Conservation (phyloP, 2,888 invertebrate species). For the Neoitamus cyanurus region DNA sequence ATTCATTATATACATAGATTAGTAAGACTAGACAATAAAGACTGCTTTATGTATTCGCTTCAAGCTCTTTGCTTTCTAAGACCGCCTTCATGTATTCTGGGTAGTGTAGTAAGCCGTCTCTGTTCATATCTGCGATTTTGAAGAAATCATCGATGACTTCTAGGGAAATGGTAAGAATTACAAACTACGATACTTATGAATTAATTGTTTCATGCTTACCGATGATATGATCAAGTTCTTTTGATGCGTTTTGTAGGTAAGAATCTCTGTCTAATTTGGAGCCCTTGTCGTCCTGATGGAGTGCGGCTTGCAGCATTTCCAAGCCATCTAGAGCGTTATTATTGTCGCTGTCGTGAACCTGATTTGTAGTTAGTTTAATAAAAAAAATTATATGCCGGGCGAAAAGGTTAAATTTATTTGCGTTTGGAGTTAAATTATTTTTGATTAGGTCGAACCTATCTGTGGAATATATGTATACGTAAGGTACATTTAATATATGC, state of each 20-base stretch:
- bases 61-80: conserved; percentile 48
- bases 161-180: conserved; percentile 66
- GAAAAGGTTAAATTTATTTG: too few species aligned
- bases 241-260: conserved; percentile 60
- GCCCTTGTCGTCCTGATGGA: conserved; percentile 69
- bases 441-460: too few species aligned
- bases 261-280: conserved; percentile 54
- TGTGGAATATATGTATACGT: too few species aligned
- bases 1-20: conserved; percentile 2
- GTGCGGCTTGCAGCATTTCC: conserved; percentile 78
- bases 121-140: conserved; percentile 83
- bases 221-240: conserved; percentile 63
- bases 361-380: background rate
- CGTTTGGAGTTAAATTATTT: too few species aligned
- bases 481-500: too few species aligned
- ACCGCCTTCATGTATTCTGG: conserved; percentile 75
- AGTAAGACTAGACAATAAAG: background rate
- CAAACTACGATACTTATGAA: background rate
- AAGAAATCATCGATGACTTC: conserved; percentile 88
- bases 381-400: background rate
- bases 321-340: conserved; percentile 90
- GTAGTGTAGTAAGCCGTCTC: conserved; percentile 88
- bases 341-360: conserved; percentile 87
- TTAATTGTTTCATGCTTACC: conserved; percentile 55
- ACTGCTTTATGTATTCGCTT: background rate